These are phyloP conservation scores for Sphyrna mokarran DNA, from an alignment of 2,113 vertebrate species.

Conservation along the genomic window DNA sequence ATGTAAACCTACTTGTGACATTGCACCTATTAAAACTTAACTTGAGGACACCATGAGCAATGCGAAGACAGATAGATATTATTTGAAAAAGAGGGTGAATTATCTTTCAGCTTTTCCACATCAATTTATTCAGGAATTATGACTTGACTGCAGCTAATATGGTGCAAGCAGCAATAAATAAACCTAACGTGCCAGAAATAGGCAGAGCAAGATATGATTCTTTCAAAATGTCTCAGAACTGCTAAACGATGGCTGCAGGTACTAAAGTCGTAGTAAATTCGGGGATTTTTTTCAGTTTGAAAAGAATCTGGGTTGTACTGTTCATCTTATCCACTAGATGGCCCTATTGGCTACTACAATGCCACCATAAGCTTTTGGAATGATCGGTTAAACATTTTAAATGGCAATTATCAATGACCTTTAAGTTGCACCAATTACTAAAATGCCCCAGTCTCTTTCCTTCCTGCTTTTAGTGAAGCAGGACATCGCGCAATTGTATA, in stretches of 20 bases:
- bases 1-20: no score
- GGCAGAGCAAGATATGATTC: not conserved
- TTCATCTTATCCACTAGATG: slow-evolving; percentile 13
- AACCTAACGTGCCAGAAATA: not conserved
- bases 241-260: not conserved
- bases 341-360: not conserved
- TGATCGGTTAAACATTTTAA: not conserved
- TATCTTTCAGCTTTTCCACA: not conserved
- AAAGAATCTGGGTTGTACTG: not conserved
- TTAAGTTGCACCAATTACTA: not conserved
- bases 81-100: not conserved
- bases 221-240: not conserved
- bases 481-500: not conserved
- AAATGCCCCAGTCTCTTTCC: not conserved
- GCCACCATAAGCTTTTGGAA: not conserved
- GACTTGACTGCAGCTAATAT: not conserved
- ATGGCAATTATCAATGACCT: not conserved
- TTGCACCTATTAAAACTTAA: not conserved
- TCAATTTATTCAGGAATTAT: not conserved
- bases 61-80: not conserved
- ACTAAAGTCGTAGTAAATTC: not conserved
- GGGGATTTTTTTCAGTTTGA: not conserved
- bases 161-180: not conserved
- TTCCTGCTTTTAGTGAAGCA: not conserved
- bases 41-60: not conserved